Conservation (phyloP, 2,888 invertebrate species). For the Meandrusa payeni region DNA sequence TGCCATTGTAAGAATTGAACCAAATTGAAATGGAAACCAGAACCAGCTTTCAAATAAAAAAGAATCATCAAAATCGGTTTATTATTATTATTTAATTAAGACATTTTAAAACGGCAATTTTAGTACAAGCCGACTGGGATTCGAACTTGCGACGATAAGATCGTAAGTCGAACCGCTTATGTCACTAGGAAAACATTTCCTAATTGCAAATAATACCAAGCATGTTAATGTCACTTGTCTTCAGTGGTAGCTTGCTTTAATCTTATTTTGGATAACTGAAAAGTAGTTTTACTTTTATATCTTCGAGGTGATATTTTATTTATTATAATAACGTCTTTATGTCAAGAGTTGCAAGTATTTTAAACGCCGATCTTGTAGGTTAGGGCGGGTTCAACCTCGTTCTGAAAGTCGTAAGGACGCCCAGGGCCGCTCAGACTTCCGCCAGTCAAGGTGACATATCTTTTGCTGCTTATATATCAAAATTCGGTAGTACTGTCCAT, state of each 20-base stretch:
- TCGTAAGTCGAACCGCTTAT: too few species aligned
- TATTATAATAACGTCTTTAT: slow-evolving; percentile 6
- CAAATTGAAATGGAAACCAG: too few species aligned
- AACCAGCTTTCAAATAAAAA: too few species aligned
- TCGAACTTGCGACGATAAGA: too few species aligned
- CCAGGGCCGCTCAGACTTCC: slow-evolving; percentile 56
- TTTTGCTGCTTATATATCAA: too few species aligned
- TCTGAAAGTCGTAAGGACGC: slow-evolving; percentile 67
- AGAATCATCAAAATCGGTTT: too few species aligned
- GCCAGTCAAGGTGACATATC: slow-evolving; percentile 63
- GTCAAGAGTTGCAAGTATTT: slow-evolving; percentile 15
- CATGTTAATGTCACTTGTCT: slow-evolving; percentile 12
- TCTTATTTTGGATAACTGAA: slow-evolving; percentile 11
- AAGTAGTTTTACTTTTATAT: slow-evolving; percentile 8
- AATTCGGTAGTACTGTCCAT: too few species aligned
- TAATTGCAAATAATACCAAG: background rate
- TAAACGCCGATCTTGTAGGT: slow-evolving; percentile 25
- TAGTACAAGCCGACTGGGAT: too few species aligned
- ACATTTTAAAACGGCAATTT: too few species aligned
- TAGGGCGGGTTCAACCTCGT: slow-evolving; percentile 41
- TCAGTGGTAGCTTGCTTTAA: slow-evolving; percentile 6
- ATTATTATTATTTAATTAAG: too few species aligned
- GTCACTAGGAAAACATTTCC: too few species aligned
- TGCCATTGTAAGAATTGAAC: too few species aligned
- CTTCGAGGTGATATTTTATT: slow-evolving; percentile 2